Conservation (phyloP, 2,113 vertebrate genomes). For the Colossoma macropomum region DNA sequence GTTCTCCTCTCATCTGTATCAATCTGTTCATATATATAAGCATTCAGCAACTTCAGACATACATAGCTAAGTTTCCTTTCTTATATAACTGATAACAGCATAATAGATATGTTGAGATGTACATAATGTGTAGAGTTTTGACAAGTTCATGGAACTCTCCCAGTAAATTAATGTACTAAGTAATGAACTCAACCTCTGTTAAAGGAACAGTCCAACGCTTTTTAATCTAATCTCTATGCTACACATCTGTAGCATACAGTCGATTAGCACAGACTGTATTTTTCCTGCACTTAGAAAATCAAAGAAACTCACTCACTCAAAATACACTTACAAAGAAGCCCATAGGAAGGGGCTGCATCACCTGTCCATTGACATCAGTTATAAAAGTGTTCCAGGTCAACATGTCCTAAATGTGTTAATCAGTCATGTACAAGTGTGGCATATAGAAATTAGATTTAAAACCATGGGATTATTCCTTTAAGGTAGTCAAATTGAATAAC, state of each 20-base stretch:
- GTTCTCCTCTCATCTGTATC: background rate
- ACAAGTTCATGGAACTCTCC: background rate
- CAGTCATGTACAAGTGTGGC: no score
- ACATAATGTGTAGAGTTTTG: background rate
- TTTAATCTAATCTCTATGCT: background rate
- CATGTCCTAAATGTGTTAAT: no score
- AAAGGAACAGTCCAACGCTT: background rate
- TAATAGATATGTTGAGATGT: background rate
- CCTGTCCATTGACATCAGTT: no score
- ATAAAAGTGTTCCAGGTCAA: no score
- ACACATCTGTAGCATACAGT: no score
- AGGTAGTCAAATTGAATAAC: no score
- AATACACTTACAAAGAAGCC: no score
- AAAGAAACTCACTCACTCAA: no score
- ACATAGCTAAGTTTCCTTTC: constrained; percentile 23
- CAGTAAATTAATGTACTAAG: background rate
- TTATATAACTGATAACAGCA: background rate
- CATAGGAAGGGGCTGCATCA: no score
- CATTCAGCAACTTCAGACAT: constrained; percentile 4
- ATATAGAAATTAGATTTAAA: no score
- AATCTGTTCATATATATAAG: constrained; percentile 17
- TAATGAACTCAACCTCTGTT: background rate
- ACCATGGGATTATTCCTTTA: background rate
- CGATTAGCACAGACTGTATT: no score
- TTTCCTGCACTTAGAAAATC: no score